A percentile compares a stretch with the other conserved stretches of the same genome.
phyloP scores from a whole-genome alignment of 2,888 invertebrate genomes.

The Mactromeris polynyma region DNA sequence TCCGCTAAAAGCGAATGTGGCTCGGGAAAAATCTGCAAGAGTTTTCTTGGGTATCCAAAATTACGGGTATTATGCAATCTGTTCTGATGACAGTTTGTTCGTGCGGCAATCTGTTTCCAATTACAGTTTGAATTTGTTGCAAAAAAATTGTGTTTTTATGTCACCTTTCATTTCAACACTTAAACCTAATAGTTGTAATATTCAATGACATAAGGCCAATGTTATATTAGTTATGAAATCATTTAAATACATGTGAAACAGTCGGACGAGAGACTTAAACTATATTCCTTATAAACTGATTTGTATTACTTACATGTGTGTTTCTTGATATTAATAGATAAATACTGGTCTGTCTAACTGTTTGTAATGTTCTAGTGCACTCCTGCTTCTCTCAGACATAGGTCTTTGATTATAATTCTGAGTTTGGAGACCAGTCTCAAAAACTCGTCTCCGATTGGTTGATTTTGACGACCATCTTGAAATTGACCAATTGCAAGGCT shows the following conservation, averaged over 20 bases:
- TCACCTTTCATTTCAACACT: neutral
- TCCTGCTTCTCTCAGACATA: too few species aligned
- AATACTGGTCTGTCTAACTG: too few species aligned
- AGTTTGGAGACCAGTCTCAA: too few species aligned
- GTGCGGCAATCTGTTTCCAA: neutral
- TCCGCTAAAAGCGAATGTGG: constrained; percentile 63
- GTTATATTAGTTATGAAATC: neutral
- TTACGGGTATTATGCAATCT: constrained; percentile 63
- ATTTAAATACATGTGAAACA: neutral
- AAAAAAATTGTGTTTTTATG: constrained; percentile 9
- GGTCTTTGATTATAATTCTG: too few species aligned
- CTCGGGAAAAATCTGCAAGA: constrained; percentile 43
- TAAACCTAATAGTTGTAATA: neutral
- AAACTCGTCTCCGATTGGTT: too few species aligned
- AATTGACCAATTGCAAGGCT: too few species aligned
- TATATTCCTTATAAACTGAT: neutral
- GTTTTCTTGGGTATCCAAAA: constrained; percentile 30
- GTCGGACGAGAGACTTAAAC: neutral
- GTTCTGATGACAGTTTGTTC: neutral
- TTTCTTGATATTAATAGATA: too few species aligned
- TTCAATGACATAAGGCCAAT: neutral
- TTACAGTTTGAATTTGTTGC: constrained; percentile 17
- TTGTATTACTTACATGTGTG: neutral
- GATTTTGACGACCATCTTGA: too few species aligned
- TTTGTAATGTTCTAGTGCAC: too few species aligned